Evolutionary conservation across 2,888 invertebrate genomes (phyloP), one percentile per base, ranked within the genome.

Genomic region (Hypomecis punctinalis): DNA sequence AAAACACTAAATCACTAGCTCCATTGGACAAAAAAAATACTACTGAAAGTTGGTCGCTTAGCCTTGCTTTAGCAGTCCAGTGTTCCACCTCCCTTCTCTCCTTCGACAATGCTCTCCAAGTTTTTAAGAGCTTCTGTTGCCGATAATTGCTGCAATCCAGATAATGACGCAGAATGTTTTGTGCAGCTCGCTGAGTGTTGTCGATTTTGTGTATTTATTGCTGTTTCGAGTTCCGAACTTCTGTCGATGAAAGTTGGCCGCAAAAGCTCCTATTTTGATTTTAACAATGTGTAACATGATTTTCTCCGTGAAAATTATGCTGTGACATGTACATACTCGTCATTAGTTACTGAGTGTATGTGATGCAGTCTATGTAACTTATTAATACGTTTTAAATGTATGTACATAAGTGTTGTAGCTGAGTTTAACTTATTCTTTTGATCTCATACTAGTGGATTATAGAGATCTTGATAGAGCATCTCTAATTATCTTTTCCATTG

Each of bases 71-170:
- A 7, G 2, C 5, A 35, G n/a, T 6, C 6, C 5, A 56, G 37
- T 60, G 4, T 8, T 4, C 49, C 13, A 5, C 39, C 45, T 42
- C 40, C 36, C 39, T 23, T 35, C 51, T 9, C 36, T 35, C 57
- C 51, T 57, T 54, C 65, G 61, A 58, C 52, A 65, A 66, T 48
- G 57, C 61, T 61, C 59, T 51, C 52, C 33, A 66, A 66, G 53
- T 66, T 67, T 69, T 70, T 68, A 70, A 69, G 68, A 72, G 70
- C 69, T 57, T 65, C 65, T 66, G 68, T 67, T 61, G 66, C 53
- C 69, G 68, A 70, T 78, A 78, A 78, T 77, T 76, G 74, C 75
- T 63, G 74, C 78, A 77, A 78, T 78, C 72, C 70, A 64, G 68
- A 67, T 76, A 77, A 76, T 76, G 70, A 72, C 68, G 63, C 56